phyloP scores from a whole-genome alignment of 2,113 vertebrate genomes.

The Suricata suricatta region DNA sequence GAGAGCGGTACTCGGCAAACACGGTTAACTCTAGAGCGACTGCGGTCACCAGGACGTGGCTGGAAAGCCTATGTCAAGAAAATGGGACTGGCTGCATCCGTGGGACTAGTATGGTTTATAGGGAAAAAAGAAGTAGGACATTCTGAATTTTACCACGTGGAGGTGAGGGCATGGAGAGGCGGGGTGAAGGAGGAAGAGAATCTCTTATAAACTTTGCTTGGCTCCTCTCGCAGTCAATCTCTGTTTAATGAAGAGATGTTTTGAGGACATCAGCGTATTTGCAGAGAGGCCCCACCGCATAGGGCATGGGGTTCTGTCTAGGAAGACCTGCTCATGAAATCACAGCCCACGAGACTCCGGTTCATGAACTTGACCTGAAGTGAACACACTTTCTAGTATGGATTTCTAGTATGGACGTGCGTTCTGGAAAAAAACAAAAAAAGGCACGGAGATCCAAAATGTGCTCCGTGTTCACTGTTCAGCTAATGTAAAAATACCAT shows the following conservation, averaged over 20 bases:
- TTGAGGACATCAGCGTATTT: neutral
- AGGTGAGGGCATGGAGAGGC: neutral
- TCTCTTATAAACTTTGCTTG: neutral
- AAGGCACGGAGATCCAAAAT: neutral
- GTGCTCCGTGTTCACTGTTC: neutral
- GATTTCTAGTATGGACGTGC: neutral
- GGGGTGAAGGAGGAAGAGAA: neutral
- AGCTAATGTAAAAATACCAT: neutral
- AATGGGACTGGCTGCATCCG: neutral
- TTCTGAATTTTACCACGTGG: neutral
- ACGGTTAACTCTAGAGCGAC: neutral
- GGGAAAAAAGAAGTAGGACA: neutral
- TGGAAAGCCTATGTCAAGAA: neutral
- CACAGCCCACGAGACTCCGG: neutral
- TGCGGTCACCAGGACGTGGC: neutral
- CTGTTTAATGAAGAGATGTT: neutral
- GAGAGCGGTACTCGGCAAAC: neutral
- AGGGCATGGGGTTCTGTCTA: neutral
- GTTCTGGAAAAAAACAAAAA: neutral
- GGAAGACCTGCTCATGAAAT: neutral
- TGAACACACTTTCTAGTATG: neutral
- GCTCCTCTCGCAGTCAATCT: neutral
- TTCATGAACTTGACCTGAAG: neutral
- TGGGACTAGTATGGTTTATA: neutral
- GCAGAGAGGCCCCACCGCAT: neutral